Percentiles rank a stretch among this genome's conserved stretches.
Conservation (phyloP, 2,113 vertebrate species). For the Dasyprocta punctata region DNA sequence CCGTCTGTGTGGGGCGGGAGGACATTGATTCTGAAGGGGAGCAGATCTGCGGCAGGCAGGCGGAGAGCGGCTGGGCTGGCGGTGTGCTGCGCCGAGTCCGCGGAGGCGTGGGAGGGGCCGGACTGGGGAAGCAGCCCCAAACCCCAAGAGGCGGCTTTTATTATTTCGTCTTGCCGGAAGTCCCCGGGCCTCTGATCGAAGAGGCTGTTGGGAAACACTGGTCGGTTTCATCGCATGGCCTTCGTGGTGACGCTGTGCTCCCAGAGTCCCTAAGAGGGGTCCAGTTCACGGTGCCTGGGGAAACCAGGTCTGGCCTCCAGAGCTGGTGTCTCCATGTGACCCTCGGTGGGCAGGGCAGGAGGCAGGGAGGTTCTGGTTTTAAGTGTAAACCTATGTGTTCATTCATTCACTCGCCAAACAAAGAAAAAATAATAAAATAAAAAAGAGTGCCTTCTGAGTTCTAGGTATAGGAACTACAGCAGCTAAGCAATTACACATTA, state of each 20-base stretch:
- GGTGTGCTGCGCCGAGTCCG: not conserved
- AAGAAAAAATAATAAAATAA: not conserved
- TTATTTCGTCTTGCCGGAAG: not conserved
- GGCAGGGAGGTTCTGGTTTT: not conserved
- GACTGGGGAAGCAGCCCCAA: not conserved
- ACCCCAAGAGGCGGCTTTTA: not conserved
- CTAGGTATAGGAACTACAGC: not conserved
- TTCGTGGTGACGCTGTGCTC: not conserved
- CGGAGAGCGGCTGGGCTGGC: not conserved
- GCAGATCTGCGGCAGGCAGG: not conserved
- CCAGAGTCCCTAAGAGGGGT: no score
- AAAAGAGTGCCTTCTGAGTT: not conserved
- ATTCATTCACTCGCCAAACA: not conserved
- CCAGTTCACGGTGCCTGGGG: not conserved
- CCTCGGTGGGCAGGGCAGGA: not conserved
- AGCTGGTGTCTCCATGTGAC: not conserved
- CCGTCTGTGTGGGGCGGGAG: not conserved
- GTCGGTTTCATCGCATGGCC: not conserved
- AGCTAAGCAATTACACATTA: not conserved
- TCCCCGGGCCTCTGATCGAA: not conserved
- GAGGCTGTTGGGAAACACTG: not conserved
- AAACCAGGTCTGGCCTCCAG: not conserved
- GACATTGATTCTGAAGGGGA: not conserved
- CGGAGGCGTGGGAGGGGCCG: fast-evolving
- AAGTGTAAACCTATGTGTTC: not conserved